phyloP scores from a whole-genome alignment of 2,888 invertebrate genomes.

The Eumerus sabulonum region DNA sequence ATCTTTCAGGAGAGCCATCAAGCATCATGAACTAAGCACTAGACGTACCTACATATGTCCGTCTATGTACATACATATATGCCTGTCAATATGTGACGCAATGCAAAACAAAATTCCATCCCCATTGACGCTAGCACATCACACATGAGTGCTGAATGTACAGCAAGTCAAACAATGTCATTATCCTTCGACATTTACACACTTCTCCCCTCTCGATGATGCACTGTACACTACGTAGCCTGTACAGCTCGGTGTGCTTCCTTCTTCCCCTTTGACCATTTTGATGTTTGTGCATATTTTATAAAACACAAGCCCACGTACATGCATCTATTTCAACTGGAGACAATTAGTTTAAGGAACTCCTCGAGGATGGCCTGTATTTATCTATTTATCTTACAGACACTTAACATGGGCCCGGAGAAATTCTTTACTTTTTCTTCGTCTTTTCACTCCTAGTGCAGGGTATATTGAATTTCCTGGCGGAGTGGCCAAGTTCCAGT shows the following conservation, averaged over 20 bases:
- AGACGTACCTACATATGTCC: no score
- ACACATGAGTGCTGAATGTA: constrained; percentile 56
- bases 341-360: constrained; percentile 47
- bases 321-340: background rate
- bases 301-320: constrained; percentile 38
- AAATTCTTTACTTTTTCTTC: background rate
- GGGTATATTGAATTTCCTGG: constrained; percentile 45
- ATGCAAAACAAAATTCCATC: no score
- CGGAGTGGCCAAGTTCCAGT: constrained; percentile 58
- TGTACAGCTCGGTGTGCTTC: constrained; percentile 25
- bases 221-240: background rate
- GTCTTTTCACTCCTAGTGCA: no score
- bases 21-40: background rate
- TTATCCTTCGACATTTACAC: constrained; percentile 66
- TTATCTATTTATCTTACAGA: constrained; percentile 35
- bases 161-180: constrained; percentile 66
- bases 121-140: constrained; percentile 45
- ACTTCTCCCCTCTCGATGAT: constrained; percentile 9
- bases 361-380: constrained; percentile 32
- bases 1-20: constrained; percentile 19
- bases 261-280: constrained; percentile 24
- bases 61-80: no score
- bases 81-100: no score
- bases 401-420: constrained; percentile 35
- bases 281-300: constrained; percentile 45